Percentiles rank a stretch among this genome's conserved stretches.
phyloP scores from a whole-genome alignment of 1,140 invertebrate species.

The Eriocheir sinensis region DNA sequence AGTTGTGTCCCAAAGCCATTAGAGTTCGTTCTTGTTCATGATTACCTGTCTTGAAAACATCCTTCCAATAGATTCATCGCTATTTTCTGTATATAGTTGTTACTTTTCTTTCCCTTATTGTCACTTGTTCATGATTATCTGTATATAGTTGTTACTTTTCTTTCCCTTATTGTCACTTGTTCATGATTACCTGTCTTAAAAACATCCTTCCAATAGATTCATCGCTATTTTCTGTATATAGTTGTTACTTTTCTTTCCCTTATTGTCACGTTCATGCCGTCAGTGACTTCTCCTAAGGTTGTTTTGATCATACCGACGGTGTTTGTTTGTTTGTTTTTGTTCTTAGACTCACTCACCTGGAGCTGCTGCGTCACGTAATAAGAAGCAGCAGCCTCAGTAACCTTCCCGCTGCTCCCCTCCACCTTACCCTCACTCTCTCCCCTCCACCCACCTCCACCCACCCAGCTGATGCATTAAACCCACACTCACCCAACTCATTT shows the following conservation, averaged over 20 bases:
- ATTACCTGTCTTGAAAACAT: no score
- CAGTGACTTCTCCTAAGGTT: no score
- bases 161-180: neutral
- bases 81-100: neutral
- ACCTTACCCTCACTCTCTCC: neutral
- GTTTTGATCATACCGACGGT: no score
- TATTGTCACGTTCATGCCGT: neutral
- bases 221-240: neutral
- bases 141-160: neutral
- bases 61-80: no score
- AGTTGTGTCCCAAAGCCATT: no score
- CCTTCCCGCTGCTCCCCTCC: no score
- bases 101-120: neutral
- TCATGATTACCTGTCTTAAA: no score
- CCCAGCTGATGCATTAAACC: neutral
- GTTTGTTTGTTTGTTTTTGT: no score
- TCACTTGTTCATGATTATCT: neutral
- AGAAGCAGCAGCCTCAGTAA: neutral
- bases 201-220: no score
- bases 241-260: neutral
- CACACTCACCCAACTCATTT: conserved; percentile 1
- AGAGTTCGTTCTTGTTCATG: no score
- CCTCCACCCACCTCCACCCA: neutral
- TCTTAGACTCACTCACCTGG: neutral
- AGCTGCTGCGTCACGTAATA: neutral